A percentile compares a stretch with the other conserved stretches of the same genome.
phyloP scores from a whole-genome alignment of 2,888 invertebrate genomes.

The Phanerotoma sp. region DNA sequence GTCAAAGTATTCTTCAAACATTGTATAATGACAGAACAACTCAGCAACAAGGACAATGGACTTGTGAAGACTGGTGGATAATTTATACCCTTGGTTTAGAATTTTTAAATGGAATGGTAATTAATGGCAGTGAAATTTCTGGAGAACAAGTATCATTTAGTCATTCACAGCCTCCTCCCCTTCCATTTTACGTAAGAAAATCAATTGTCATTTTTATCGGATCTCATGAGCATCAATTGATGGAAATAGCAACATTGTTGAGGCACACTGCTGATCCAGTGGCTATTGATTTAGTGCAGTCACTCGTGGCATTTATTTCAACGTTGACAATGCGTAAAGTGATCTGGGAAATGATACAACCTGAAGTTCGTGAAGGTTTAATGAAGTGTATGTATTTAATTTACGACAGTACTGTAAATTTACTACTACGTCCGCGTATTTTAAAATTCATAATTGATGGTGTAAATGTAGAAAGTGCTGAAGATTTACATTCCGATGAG shows the following conservation, averaged over 20 bases:
- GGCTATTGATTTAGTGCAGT: conserved; percentile 53
- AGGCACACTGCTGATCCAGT: conserved; percentile 53
- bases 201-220: conserved; percentile 46
- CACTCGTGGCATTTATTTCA: conserved; percentile 53
- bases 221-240: conserved; percentile 51
- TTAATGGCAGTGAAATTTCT: conserved; percentile 35
- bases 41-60: conserved; percentile 46
- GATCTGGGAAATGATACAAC: conserved; percentile 49
- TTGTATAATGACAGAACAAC: conserved; percentile 48
- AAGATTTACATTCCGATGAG: conserved; percentile 54
- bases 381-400: conserved; percentile 54
- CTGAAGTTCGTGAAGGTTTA: conserved; percentile 49
- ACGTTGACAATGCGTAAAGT: conserved; percentile 45
- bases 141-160: conserved; percentile 18
- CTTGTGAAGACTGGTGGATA: conserved; percentile 56
- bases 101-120: conserved; percentile 48
- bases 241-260: conserved; percentile 50
- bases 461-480: conserved; percentile 54
- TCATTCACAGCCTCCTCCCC: no score
- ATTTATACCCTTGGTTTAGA: conserved; percentile 52
- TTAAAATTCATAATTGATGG: conserved; percentile 56
- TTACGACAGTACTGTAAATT: conserved; percentile 54
- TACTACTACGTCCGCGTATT: conserved; percentile 51
- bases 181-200: conserved; percentile 40
- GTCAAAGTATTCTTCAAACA: conserved; percentile 48